Evolutionary conservation across 2,888 invertebrate species (phyloP).

Genomic region (Parnassius mnemosyne): DNA sequence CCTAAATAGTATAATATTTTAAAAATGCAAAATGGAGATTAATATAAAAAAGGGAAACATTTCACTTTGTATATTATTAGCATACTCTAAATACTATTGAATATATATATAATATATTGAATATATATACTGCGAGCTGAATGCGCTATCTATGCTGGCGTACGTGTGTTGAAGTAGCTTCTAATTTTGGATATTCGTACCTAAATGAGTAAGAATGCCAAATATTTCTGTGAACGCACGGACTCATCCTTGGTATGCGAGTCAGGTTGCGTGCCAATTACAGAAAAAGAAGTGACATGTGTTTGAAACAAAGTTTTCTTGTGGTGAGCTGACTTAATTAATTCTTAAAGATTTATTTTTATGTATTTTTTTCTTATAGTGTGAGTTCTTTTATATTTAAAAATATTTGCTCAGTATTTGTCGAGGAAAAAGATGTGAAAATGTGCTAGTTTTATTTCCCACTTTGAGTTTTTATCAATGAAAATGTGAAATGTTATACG

Average conservation of each 20-base stretch:
- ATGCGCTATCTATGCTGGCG: not conserved
- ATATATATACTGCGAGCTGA: not conserved
- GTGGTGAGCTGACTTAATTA: conserved; percentile 29
- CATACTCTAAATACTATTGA: not conserved
- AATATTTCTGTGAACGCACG: conserved; percentile 13
- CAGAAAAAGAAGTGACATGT: conserved; percentile 45
- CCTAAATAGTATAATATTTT: too few relatives aligned
- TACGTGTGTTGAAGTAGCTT: conserved; percentile 11
- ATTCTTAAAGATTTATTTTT: not conserved
- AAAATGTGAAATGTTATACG: too few relatives aligned
- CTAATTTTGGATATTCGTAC: conserved; percentile 24
- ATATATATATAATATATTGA: not conserved
- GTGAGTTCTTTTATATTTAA: too few relatives aligned
- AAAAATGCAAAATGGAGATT: too few relatives aligned
- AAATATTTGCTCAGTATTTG: too few relatives aligned
- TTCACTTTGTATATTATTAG: too few relatives aligned
- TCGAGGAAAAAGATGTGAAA: too few relatives aligned
- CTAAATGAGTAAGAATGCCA: conserved; percentile 24
- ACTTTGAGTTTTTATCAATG: too few relatives aligned
- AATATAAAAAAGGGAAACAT: too few relatives aligned
- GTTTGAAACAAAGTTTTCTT: conserved; percentile 41
- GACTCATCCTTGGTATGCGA: conserved; percentile 35
- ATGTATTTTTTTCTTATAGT: not conserved
- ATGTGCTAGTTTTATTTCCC: too few relatives aligned
- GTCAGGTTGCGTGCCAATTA: conserved; percentile 48